Conservation (phyloP, 2,797 vertebrate species). For the Anomalospiza imberbis region DNA sequence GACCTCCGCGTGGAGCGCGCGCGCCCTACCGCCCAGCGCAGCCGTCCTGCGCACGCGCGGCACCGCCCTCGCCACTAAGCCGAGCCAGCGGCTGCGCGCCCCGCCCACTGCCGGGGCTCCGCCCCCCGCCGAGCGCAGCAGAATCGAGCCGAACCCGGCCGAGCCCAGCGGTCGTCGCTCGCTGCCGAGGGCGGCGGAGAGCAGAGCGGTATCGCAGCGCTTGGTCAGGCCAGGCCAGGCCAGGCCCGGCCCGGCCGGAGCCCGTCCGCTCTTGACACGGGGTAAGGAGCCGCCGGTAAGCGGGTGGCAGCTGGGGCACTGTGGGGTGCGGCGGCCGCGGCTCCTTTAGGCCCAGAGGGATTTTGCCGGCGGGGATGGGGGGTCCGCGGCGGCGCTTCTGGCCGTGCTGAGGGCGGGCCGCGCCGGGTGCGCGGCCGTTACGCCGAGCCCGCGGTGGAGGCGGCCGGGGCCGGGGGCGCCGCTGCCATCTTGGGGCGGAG, state of each 20-base stretch:
- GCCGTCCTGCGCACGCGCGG: not conserved
- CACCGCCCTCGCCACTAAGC: not conserved
- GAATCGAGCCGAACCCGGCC: not conserved
- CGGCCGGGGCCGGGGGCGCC: not conserved
- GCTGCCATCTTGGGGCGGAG: conserved; percentile 15
- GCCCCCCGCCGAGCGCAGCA: not conserved
- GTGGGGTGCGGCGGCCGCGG: not conserved
- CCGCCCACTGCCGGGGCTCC: not conserved
- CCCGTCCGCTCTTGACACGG: not conserved
- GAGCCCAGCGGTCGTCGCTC: not conserved
- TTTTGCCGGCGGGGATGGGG: not conserved
- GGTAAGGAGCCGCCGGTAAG: not conserved
- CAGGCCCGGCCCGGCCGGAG: not conserved
- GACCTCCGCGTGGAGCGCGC: fast-evolving
- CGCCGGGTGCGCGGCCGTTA: not conserved
- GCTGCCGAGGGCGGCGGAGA: not conserved
- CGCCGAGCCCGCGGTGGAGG: not conserved
- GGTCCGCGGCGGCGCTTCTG: not conserved
- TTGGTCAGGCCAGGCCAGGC: not conserved
- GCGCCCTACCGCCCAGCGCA: not conserved
- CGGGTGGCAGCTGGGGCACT: not conserved
- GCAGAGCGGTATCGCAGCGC: not conserved
- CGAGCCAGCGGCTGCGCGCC: not conserved
- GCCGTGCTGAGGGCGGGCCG: not conserved
- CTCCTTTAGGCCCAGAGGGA: not conserved